Base-by-base conservation (phyloP, 2,797 vertebrate genomes). In the Labroides dimidiatus region DNA sequence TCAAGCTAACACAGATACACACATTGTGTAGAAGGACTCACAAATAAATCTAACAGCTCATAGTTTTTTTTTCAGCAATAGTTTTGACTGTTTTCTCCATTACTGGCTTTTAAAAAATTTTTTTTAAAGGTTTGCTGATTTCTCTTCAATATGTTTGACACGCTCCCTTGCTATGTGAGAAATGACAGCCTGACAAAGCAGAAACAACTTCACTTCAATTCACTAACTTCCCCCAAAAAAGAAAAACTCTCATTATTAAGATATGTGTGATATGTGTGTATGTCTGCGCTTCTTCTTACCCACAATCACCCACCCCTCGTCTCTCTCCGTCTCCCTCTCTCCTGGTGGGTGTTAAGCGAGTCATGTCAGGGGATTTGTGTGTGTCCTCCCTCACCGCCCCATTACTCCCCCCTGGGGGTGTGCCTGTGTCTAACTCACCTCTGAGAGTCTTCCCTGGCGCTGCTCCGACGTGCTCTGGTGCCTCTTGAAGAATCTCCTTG, bases 301-400 rank as follows among this genome's bases (percentile, higher is more conserved):
- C 82, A 76, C 81, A 70, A 74, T 75, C 80, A 53, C 73, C 12
- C 91, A 93, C 91, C 94, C 94, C 82, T 94, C 4, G 87, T 94
- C 72, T 71, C 81, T 75, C 70, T 74, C 67, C 62, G 72, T 78
- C 77, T 81, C 66, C 55, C 56, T 77, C 74, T 81, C 84, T 93
- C 92, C 94, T 85, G 94, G 92, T 95, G 95, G 93, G 92, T 95
- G 96, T 96, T 96, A 97, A 96, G 93, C 94, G 95, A 96, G 94
- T 95, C 95, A 95, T 95, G 93, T 95, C 95, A 95, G 89, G 83
- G 93, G 89, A 95, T 93, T 95, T 93, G 94, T 93, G 95, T 92
- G 92, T 93, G 91, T 93, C 84, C 76, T 91, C 83, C 72, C 85
- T 95, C 94, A 93, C 93, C 94, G 96, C 92, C 92, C 94, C 96